Percentiles rank a stretch among this genome's conserved stretches.
phyloP scores from a whole-genome alignment of 2,113 vertebrate species.

The Cyphomyrus discorhynchus region DNA sequence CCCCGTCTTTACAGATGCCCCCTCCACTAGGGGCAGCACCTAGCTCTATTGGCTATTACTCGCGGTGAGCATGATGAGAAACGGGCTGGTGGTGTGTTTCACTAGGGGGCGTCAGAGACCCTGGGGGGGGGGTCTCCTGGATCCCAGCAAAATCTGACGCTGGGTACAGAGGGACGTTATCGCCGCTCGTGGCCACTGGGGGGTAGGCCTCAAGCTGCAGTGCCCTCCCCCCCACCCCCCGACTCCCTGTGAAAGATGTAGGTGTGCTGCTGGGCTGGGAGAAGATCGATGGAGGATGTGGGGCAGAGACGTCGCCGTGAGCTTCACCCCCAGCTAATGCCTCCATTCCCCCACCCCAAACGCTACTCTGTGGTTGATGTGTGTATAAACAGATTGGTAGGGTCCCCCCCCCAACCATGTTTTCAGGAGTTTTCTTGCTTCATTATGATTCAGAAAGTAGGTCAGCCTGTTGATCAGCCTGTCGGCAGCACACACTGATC shows the following conservation, averaged over 20 bases:
- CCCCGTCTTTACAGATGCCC: not conserved
- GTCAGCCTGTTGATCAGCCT: not conserved
- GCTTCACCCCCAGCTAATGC: not conserved
- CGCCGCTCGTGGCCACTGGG: too few species aligned
- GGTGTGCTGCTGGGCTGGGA: not conserved
- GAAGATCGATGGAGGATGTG: not conserved
- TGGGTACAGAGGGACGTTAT: not conserved
- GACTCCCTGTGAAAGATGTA: not conserved
- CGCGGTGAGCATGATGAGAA: not conserved
- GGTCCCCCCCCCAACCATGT: not conserved
- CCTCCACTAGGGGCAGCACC: not conserved
- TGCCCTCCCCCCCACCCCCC: not conserved
- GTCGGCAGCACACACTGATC: not conserved
- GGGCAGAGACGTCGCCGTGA: not conserved
- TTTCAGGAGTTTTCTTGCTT: not conserved
- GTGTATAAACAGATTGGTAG: not conserved
- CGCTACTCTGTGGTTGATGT: not conserved
- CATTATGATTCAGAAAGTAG: not conserved
- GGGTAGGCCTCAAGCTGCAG: not conserved
- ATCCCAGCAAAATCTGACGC: not conserved
- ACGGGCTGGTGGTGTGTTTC: not conserved
- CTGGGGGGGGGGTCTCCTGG: not conserved
- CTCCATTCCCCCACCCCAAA: not conserved
- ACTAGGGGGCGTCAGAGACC: not conserved
- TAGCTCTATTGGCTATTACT: not conserved